Evolutionary conservation across 1,140 invertebrate genomes (phyloP).

Genomic region (Drosophila rufa): DNA sequence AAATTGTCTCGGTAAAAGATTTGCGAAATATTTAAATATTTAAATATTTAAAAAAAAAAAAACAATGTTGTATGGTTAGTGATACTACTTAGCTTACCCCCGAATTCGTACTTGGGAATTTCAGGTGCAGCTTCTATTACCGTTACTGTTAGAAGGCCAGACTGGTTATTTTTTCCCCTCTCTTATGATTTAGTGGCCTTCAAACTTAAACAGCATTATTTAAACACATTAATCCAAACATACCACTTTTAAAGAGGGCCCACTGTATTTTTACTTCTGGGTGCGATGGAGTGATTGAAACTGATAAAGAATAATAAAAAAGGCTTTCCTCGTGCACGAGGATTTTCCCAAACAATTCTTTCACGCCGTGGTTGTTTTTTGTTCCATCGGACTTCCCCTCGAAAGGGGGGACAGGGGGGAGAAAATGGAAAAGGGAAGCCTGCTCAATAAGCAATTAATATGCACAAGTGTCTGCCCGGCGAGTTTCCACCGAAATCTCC

Average conservation of each 20-base stretch:
- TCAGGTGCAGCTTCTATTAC: too few relatives aligned
- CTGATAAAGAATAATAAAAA: slow-evolving; percentile 58
- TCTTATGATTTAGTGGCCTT: background rate
- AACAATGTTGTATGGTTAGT: too few relatives aligned
- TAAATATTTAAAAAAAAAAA: too few relatives aligned
- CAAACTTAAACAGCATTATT: background rate
- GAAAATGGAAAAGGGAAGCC: slow-evolving; percentile 28
- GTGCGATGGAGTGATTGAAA: slow-evolving; percentile 52
- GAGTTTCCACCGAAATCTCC: slow-evolving; percentile 48
- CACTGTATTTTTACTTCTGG: slow-evolving; percentile 15
- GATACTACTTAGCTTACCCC: background rate
- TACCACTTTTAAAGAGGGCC: background rate
- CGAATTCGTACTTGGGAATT: background rate
- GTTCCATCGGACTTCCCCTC: background rate
- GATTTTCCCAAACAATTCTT: slow-evolving; percentile 54
- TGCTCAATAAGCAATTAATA: slow-evolving; percentile 82
- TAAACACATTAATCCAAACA: background rate
- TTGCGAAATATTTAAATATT: too few relatives aligned
- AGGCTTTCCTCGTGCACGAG: slow-evolving; percentile 44
- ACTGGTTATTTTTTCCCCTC: too few relatives aligned
- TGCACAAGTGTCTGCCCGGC: slow-evolving; percentile 74
- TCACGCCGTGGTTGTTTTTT: slow-evolving; percentile 17
- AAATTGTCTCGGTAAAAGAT: too few relatives aligned
- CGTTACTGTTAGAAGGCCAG: too few relatives aligned
- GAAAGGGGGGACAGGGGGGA: background rate